These are phyloP conservation scores for Antechinus stuartii DNA, from an alignment of 2,113 vertebrate genomes.

Conservation along the genomic window DNA sequence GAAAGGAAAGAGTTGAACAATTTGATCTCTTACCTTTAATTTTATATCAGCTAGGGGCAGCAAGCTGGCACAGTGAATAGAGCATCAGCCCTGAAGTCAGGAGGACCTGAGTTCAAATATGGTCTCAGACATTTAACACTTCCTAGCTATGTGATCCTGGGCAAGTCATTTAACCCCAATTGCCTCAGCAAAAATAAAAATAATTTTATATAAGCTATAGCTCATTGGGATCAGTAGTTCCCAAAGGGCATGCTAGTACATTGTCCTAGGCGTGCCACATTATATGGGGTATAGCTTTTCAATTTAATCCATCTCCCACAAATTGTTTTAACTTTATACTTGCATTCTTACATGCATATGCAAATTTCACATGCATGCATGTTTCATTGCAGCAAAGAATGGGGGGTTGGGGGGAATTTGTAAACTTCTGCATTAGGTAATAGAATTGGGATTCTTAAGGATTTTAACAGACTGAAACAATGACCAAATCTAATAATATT, in stretches of 20 bases:
- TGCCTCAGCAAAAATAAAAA: too few species aligned
- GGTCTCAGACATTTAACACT: too few species aligned
- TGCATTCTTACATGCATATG: background rate
- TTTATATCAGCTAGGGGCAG: background rate
- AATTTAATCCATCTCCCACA: background rate
- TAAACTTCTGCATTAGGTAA: background rate
- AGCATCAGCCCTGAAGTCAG: too few species aligned
- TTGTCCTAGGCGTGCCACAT: background rate
- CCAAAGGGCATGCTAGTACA: background rate
- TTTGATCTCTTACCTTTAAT: background rate
- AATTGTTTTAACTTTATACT: background rate
- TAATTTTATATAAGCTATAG: background rate
- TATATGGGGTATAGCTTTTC: background rate
- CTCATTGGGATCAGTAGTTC: background rate
- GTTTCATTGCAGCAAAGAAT: background rate
- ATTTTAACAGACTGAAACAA: background rate
- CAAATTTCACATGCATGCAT: background rate
- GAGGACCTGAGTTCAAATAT: too few species aligned
- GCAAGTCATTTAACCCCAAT: too few species aligned
- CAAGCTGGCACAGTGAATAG: too few species aligned
- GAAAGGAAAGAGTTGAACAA: background rate
- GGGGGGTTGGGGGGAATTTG: too few species aligned
- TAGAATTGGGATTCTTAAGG: background rate
- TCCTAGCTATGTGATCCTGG: too few species aligned
- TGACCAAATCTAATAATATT: background rate